Percentiles rank a stretch among this genome's conserved stretches.
Conservation (phyloP, 1,140 invertebrate genomes). For the Macrotrachela quadricornifera region DNA sequence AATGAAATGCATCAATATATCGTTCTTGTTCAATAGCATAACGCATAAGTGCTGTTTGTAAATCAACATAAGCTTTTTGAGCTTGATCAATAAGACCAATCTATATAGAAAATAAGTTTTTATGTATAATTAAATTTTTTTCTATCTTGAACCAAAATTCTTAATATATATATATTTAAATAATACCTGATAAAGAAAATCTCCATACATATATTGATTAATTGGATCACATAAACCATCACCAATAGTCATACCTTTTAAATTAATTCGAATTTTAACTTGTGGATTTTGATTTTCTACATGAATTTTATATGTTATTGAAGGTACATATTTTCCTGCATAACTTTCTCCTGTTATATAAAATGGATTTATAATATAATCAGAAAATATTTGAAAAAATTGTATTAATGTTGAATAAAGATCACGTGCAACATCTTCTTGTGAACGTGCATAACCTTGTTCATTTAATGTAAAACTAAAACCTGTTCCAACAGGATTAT, state of each 20-base stretch:
- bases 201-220: no score
- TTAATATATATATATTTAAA: no score
- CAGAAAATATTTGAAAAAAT: no score
- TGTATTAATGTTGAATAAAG: conserved; percentile 15
- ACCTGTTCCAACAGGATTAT: conserved; percentile 43
- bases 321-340: conserved; percentile 38
- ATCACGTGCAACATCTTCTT: conserved; percentile 29
- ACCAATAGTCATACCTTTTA: conserved; percentile 48
- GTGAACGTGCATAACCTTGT: conserved; percentile 22
- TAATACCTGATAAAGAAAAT: no score
- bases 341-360: conserved; percentile 65
- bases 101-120: no score
- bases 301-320: background rate
- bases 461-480: conserved; percentile 23
- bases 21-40: no score
- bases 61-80: background rate
- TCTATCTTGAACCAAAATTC: no score
- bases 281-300: background rate
- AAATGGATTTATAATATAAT: conserved; percentile 25
- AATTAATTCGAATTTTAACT: conserved; percentile 15
- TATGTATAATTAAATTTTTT: no score
- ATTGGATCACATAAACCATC: conserved; percentile 58
- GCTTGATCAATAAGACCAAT: background rate
- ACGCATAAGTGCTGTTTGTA: no score
- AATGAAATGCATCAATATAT: no score